phyloP scores from a whole-genome alignment of 1,140 invertebrate genomes.

The Batillaria attramentaria region DNA sequence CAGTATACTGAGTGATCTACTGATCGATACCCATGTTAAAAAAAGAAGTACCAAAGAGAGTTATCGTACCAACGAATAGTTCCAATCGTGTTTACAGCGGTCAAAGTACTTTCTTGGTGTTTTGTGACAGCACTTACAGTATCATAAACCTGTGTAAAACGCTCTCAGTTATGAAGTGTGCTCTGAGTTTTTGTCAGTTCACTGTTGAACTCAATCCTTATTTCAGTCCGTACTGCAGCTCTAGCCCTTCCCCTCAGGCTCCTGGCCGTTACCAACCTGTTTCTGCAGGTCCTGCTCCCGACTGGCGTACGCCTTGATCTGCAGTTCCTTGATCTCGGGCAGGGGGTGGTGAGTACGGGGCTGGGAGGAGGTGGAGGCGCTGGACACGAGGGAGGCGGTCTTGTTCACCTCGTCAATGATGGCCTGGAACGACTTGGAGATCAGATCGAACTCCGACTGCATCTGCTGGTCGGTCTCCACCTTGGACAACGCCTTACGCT shows the following conservation, averaged over 20 bases:
- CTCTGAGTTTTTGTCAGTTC: too few species aligned
- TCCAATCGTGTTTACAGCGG: too few species aligned
- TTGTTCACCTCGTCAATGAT: conserved; percentile 62
- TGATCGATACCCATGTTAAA: too few species aligned
- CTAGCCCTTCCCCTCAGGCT: too few species aligned
- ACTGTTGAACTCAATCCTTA: neutral
- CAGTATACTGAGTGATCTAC: too few species aligned
- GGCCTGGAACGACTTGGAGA: conserved; percentile 64
- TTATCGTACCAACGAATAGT: too few species aligned
- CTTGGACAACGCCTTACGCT: conserved; percentile 21
- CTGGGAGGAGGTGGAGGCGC: conserved; percentile 11
- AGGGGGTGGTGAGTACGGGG: neutral
- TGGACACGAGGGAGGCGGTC: conserved; percentile 40
- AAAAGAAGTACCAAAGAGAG: too few species aligned
- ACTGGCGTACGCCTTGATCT: conserved; percentile 25
- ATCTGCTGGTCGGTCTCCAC: conserved; percentile 56
- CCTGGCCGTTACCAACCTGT: too few species aligned
- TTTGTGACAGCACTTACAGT: too few species aligned
- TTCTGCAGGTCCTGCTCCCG: neutral
- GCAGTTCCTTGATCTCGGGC: conserved; percentile 22
- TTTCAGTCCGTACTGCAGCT: neutral
- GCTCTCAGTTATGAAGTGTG: too few species aligned
- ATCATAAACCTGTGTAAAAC: too few species aligned
- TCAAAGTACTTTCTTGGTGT: too few species aligned
- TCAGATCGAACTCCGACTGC: conserved; percentile 62